Percentiles rank a stretch among this genome's conserved stretches.
Conservation (phyloP, 1,140 invertebrate genomes). For the Colletes gigas region DNA sequence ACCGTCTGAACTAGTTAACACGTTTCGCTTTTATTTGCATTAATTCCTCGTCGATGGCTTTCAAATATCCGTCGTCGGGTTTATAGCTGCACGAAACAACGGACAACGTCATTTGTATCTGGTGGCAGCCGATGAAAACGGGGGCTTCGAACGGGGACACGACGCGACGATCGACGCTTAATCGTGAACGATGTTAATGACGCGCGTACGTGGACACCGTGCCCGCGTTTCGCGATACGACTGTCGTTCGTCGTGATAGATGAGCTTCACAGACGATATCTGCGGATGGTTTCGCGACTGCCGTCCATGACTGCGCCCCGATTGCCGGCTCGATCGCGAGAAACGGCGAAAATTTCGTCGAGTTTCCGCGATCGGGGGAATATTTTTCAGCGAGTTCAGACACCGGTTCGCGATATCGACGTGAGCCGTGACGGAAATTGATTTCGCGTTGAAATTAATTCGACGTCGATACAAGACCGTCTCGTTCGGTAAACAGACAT, state of each 20-base stretch:
- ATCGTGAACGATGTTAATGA: slow-evolving; percentile 50
- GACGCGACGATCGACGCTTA: slow-evolving; percentile 30
- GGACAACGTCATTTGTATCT: slow-evolving; percentile 11
- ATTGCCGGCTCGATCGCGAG: not conserved
- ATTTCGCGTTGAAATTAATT: not conserved
- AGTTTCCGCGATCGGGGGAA: not conserved
- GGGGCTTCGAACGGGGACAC: not conserved
- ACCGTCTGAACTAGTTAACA: no score
- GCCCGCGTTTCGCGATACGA: slow-evolving; percentile 24
- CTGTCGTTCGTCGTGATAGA: slow-evolving; percentile 40
- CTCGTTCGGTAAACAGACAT: not conserved
- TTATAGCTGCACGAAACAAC: not conserved
- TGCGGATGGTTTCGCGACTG: not conserved
- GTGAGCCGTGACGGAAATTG: not conserved
- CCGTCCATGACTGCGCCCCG: no score
- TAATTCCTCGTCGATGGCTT: not conserved
- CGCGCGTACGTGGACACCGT: slow-evolving; percentile 7
- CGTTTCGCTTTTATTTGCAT: no score
- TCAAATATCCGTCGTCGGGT: not conserved
- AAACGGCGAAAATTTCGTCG: not conserved
- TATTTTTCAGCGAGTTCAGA: slow-evolving; percentile 6
- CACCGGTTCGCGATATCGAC: not conserved
- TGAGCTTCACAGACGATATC: slow-evolving; percentile 45
- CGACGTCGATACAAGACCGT: not conserved
- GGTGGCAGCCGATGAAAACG: slow-evolving; percentile 15